Conservation (phyloP, 2,113 vertebrate genomes). For the Alethe castanea region DNA sequence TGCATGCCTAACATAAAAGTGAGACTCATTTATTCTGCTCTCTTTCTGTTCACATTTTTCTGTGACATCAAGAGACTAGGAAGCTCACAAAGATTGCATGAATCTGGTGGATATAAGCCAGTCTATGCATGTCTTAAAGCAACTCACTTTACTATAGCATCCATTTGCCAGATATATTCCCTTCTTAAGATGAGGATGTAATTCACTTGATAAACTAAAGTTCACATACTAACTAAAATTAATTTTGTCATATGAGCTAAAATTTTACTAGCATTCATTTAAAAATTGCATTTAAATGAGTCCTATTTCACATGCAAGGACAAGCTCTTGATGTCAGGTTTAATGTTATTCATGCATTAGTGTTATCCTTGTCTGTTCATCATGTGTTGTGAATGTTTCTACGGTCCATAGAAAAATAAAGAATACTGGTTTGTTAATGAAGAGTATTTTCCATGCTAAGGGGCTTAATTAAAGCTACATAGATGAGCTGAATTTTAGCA, state of each 20-base stretch:
- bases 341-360: neutral
- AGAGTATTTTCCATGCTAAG: neutral
- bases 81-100: neutral
- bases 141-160: neutral
- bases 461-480: neutral
- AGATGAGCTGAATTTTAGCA: neutral
- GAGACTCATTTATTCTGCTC: neutral
- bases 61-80: neutral
- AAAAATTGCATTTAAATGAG: neutral
- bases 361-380: neutral
- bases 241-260: neutral
- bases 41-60: rapidly evolving
- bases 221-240: neutral
- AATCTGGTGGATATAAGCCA: neutral
- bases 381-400: neutral
- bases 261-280: neutral
- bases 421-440: neutral
- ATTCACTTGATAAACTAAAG: neutral
- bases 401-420: neutral
- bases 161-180: neutral
- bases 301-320: neutral
- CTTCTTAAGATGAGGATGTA: neutral
- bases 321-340: neutral
- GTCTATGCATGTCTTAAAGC: neutral
- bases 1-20: neutral